phyloP scores from a whole-genome alignment of 2,113 vertebrate genomes.

The Gasterosteus aculeatus region DNA sequence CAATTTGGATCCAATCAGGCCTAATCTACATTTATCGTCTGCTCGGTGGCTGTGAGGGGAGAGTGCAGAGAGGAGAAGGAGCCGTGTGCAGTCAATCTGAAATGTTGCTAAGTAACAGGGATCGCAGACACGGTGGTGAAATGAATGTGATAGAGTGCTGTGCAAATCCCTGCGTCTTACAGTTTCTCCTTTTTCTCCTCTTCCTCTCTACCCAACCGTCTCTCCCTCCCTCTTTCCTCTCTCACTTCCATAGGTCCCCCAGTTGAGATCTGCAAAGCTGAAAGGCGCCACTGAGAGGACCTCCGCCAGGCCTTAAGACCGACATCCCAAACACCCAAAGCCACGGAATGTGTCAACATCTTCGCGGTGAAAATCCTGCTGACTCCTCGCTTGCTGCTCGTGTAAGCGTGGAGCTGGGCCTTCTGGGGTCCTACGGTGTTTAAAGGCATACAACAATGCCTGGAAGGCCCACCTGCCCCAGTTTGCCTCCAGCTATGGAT shows the following conservation, averaged over 20 bases:
- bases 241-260: constrained; percentile 69
- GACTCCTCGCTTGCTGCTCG: constrained; percentile 62
- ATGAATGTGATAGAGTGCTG: constrained; percentile 75
- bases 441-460: constrained; percentile 71
- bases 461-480: constrained; percentile 61
- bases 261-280: constrained; percentile 71
- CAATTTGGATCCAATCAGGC: constrained; percentile 76
- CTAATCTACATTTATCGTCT: constrained; percentile 77
- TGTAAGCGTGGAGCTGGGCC: constrained; percentile 57
- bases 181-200: constrained; percentile 54
- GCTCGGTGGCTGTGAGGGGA: constrained; percentile 54
- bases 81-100: constrained; percentile 78
- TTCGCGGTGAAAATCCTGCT: constrained; percentile 68
- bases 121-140: constrained; percentile 73
- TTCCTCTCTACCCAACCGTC: constrained; percentile 43
- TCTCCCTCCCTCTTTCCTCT: constrained; percentile 27
- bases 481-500: constrained; percentile 60
- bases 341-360: constrained; percentile 72
- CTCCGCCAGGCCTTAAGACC: constrained; percentile 56
- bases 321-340: constrained; percentile 71
- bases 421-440: constrained; percentile 59
- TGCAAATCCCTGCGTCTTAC: constrained; percentile 76
- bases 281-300: constrained; percentile 64
- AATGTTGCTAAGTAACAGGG: constrained; percentile 82
- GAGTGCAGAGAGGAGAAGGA: constrained; percentile 65